Percentiles rank a stretch among this genome's conserved stretches.
Evolutionary conservation across 2,888 invertebrate species (phyloP).

Genomic region (Platynereis dumerilii): DNA sequence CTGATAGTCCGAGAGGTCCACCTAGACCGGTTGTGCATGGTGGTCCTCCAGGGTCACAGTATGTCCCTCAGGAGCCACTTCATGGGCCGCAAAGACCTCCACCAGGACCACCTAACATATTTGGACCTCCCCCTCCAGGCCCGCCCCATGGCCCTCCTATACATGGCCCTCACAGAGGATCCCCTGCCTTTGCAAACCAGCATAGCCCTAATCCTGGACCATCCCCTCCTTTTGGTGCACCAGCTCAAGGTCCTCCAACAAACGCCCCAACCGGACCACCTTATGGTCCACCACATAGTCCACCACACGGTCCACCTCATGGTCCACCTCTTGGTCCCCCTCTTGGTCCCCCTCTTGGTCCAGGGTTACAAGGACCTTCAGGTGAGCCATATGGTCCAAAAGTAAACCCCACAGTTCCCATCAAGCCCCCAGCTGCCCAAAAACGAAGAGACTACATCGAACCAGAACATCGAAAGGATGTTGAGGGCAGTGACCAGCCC

Average conservation of each 20-base stretch:
- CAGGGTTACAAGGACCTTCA: no score
- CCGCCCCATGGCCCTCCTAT: neutral
- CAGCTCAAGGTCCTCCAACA: no score
- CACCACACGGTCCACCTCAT: neutral
- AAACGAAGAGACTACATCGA: conserved; percentile 8
- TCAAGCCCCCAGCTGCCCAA: neutral
- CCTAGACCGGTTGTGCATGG: neutral
- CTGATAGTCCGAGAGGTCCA: neutral
- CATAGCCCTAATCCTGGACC: no score
- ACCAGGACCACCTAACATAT: neutral
- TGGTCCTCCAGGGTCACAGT: conserved; percentile 1
- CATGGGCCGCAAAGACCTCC: neutral
- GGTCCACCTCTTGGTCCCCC: no score
- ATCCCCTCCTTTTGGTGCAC: no score
- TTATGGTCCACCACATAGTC: neutral
- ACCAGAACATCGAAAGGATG: neutral
- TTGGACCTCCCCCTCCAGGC: neutral
- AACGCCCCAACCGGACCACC: neutral
- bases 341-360: no score
- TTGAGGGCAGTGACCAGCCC: neutral
- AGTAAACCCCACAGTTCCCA: neutral
- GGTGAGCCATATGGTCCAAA: no score
- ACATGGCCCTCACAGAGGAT: neutral
- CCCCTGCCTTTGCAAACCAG: neutral
- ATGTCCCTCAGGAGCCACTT: no score